Conservation (phyloP, 2,888 invertebrate genomes). For the Sphaeridia pumilis region DNA sequence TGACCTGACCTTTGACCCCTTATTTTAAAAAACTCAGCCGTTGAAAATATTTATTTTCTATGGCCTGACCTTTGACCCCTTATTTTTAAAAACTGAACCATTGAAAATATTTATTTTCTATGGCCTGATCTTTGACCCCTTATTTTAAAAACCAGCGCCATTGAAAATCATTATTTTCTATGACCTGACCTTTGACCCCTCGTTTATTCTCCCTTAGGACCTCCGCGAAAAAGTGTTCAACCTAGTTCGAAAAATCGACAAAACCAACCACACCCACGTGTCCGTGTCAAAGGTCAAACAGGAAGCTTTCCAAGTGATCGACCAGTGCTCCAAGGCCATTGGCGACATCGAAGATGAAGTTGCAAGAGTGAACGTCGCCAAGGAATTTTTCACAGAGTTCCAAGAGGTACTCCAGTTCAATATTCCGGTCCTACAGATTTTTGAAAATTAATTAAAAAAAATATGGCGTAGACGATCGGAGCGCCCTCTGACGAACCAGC, state of each 20-base stretch:
- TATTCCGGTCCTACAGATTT: no score
- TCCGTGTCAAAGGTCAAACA: constrained; percentile 7
- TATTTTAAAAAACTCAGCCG: neutral
- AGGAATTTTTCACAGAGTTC: constrained; percentile 10
- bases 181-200: neutral
- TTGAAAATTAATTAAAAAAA: neutral
- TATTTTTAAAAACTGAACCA: no score
- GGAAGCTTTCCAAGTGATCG: constrained; percentile 12
- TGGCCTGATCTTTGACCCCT: no score
- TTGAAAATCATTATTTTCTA: neutral
- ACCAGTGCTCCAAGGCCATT: constrained; percentile 10
- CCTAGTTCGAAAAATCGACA: constrained; percentile 4
- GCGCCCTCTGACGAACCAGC: neutral
- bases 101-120: no score
- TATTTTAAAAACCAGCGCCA: neutral
- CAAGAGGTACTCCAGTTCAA: neutral
- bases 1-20: neutral
- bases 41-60: no score
- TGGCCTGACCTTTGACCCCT: no score
- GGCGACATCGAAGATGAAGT: constrained; percentile 10
- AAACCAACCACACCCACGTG: constrained; percentile 5
- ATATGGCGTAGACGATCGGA: neutral
- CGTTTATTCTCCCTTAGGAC: constrained; percentile 1
- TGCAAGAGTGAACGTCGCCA: constrained; percentile 6
- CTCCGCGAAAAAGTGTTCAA: constrained; percentile 3